Percentiles rank a stretch among this genome's conserved stretches.
Conservation (phyloP, 2,888 invertebrate genomes). For the Neelides folsomi region DNA sequence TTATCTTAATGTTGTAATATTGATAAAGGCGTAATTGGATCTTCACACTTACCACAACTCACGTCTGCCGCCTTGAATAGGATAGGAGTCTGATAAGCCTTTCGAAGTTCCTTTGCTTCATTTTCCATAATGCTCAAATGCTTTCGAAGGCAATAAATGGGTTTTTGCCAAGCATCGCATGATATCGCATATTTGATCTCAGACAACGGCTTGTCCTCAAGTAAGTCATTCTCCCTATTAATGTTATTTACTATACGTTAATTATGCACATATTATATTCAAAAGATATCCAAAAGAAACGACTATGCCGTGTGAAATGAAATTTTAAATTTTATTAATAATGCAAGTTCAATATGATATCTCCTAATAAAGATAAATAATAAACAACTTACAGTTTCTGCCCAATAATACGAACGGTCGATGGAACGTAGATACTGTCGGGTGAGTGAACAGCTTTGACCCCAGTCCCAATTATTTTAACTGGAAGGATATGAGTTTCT, state of each 20-base stretch:
- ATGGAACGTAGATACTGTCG: constrained; percentile 20
- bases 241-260: too few species aligned
- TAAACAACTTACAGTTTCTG: constrained; percentile 26
- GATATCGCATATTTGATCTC: constrained; percentile 19
- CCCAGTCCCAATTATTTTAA: constrained; percentile 25
- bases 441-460: constrained; percentile 25
- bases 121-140: constrained; percentile 26
- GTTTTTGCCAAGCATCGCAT: not conserved
- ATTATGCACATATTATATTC: not conserved
- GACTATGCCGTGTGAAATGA: too few species aligned
- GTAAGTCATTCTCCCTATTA: constrained; percentile 10
- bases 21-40: constrained; percentile 1
- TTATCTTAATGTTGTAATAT: not conserved
- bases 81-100: constrained; percentile 9
- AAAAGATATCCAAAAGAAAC: too few species aligned
- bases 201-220: constrained; percentile 2
- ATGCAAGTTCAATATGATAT: not conserved
- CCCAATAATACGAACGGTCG: constrained; percentile 19
- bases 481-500: constrained; percentile 28
- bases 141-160: constrained; percentile 22
- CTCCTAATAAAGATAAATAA: not conserved
- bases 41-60: constrained; percentile 18
- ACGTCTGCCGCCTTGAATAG: constrained; percentile 25
- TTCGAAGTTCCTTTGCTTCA: constrained; percentile 25
- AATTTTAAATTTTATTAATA: too few species aligned